These are phyloP conservation scores for Halcyon malimbica DNA, from an alignment of 2,113 vertebrate species.

Conservation along the genomic window DNA sequence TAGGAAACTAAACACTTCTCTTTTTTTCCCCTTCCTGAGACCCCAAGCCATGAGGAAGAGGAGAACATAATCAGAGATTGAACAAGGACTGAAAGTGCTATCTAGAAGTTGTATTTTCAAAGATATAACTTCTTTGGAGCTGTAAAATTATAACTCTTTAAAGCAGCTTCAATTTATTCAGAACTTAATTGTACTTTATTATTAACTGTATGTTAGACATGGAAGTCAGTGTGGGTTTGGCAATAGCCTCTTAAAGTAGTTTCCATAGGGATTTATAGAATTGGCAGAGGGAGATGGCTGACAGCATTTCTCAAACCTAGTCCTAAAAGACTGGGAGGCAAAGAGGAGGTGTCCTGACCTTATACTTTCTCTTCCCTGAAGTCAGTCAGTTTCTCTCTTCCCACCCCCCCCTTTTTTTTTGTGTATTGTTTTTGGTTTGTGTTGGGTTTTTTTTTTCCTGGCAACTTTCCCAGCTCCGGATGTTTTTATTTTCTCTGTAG, in stretches of 20 bases:
- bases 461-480: not conserved
- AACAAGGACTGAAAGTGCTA: not conserved
- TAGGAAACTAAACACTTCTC: not conserved
- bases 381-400: not conserved
- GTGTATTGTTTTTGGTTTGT: not conserved
- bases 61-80: not conserved
- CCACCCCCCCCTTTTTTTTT: not conserved
- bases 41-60: not conserved
- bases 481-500: constrained; percentile 40
- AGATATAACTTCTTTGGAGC: not conserved
- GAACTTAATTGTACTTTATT: not conserved
- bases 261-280: not conserved
- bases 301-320: accelerated
- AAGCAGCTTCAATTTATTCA: not conserved
- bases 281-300: not conserved
- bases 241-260: not conserved
- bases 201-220: not conserved
- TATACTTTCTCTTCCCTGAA: not conserved
- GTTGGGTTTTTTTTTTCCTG: not conserved
- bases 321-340: not conserved
- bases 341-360: not conserved
- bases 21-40: not conserved
- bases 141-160: not conserved
- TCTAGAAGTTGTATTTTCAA: not conserved
- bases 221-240: not conserved